A percentile compares a stretch with the other conserved stretches of the same genome.
Conservation (phyloP, 2,113 vertebrate species). For the Morone chrysops region DNA sequence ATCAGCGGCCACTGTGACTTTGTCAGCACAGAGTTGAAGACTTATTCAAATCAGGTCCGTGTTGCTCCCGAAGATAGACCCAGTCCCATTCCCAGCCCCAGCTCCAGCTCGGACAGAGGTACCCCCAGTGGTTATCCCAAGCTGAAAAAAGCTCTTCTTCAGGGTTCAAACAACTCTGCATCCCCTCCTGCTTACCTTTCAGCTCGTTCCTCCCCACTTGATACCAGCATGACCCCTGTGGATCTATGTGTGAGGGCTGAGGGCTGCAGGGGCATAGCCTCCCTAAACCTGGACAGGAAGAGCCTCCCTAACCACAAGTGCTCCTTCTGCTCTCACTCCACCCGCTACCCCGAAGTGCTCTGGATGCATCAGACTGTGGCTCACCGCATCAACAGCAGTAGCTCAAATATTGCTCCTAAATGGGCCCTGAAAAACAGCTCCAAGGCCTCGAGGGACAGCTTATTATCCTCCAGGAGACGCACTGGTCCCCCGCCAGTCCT, state of each 20-base stretch:
- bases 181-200: constrained; percentile 63
- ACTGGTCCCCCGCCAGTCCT: constrained; percentile 93
- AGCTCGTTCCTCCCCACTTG: constrained; percentile 31
- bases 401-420: constrained; percentile 86
- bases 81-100: constrained; percentile 58
- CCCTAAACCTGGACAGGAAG: constrained; percentile 77
- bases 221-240: constrained; percentile 64
- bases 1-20: constrained; percentile 84
- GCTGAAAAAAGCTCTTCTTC: constrained; percentile 83
- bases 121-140: constrained; percentile 75
- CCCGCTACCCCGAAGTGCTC: constrained; percentile 93
- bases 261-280: constrained; percentile 66
- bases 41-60: constrained; percentile 73
- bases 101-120: constrained; percentile 59
- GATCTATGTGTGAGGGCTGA: constrained; percentile 78
- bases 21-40: constrained; percentile 72
- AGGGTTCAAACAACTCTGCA: constrained; percentile 74
- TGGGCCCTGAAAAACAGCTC: constrained; percentile 88
- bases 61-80: constrained; percentile 49
- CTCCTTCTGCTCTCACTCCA: constrained; percentile 92
- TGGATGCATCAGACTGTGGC: constrained; percentile 96
- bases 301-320: constrained; percentile 89
- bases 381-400: constrained; percentile 91
- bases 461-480: constrained; percentile 86
- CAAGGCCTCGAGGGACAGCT: constrained; percentile 82